These are phyloP conservation scores for Prionace glauca DNA, from an alignment of 2,797 vertebrate species.

Conservation along the genomic window DNA sequence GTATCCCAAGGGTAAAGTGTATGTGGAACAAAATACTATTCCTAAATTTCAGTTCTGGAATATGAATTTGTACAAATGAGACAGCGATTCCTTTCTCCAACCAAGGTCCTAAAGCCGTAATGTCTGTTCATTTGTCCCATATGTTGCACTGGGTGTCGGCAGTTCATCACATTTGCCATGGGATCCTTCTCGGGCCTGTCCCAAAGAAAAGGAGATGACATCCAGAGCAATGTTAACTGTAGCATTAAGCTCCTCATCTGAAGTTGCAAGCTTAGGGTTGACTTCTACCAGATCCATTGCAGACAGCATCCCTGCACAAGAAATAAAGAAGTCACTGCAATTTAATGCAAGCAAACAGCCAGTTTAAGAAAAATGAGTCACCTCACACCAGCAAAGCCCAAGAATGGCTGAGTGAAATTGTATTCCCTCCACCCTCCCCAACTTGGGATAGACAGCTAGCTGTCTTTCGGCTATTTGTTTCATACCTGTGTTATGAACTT, in stretches of 20 bases:
- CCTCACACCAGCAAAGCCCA: not conserved
- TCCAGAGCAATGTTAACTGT: constrained; percentile 81
- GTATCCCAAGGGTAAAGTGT: not conserved
- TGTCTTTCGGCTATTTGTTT: constrained; percentile 19
- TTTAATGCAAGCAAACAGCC: no score
- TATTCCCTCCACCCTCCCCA: not conserved
- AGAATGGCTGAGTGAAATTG: not conserved
- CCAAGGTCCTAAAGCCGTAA: constrained; percentile 57
- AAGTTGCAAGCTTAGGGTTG: constrained; percentile 76
- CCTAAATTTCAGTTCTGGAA: constrained; percentile 43
- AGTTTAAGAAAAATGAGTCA: not conserved
- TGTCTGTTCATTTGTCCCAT: constrained; percentile 65
- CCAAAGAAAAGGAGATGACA: constrained; percentile 82
- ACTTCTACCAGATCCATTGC: constrained; percentile 92
- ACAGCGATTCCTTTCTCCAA: not conserved
- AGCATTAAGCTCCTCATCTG: constrained; percentile 71
- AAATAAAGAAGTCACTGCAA: not conserved
- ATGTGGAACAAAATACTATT: not conserved
- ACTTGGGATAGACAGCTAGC: not conserved
- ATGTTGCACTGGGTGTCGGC: constrained; percentile 60
- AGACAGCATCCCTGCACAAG: constrained; percentile 77
- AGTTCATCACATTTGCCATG: constrained; percentile 64
- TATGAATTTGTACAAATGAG: constrained; percentile 44
- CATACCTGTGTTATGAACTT: constrained; percentile 91
- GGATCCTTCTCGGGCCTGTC: constrained; percentile 82